Evolutionary conservation across 2,797 vertebrate species (phyloP).

Genomic region (Aplochiton taeniatus): DNA sequence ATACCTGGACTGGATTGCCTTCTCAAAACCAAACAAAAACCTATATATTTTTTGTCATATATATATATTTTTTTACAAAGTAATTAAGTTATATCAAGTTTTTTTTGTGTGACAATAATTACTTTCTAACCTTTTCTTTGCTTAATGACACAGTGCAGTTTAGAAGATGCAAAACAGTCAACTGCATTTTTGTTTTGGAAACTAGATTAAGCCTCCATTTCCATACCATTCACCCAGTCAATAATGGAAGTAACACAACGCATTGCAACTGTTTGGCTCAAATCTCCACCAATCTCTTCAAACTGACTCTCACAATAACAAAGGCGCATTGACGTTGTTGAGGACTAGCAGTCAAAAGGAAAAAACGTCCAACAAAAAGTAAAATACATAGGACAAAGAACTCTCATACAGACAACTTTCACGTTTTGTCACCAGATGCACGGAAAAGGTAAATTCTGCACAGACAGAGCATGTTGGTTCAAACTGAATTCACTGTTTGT

Average conservation of each 20-base stretch:
- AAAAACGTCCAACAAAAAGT: not conserved
- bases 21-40: conserved; percentile 12
- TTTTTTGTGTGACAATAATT: not conserved
- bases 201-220: not conserved
- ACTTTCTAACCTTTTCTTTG: not conserved
- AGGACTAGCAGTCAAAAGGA: conserved; percentile 15
- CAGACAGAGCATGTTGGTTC: conserved; percentile 20
- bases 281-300: not conserved
- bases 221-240: not conserved
- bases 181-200: not conserved
- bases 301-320: not conserved
- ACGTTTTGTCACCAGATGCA: conserved; percentile 1
- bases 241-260: not conserved
- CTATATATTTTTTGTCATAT: too few relatives aligned
- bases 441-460: conserved; percentile 34
- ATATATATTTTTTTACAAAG: too few relatives aligned
- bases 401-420: conserved; percentile 16
- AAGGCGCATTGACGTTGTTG: not conserved
- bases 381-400: not conserved
- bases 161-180: not conserved
- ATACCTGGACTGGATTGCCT: conserved; percentile 24
- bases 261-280: not conserved
- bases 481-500: conserved; percentile 17
- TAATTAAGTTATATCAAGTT: not conserved
- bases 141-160: not conserved